Conservation (phyloP, 2,888 invertebrate genomes). For the Acleris laterana region DNA sequence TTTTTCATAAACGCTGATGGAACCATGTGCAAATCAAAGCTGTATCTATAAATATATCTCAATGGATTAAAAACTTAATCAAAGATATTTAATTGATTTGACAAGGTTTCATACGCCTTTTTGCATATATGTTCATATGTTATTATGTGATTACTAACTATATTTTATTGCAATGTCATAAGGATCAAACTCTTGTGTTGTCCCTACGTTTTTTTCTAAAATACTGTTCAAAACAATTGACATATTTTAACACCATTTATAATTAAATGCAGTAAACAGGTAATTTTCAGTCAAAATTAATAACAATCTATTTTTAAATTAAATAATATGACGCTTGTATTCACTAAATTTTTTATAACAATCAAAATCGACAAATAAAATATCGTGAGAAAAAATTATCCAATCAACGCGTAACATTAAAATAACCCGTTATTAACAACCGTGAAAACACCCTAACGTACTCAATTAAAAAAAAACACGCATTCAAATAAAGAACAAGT, state of each 20-base stretch:
- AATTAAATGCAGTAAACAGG: too few species aligned
- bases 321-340: too few species aligned
- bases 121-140: background rate
- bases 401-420: background rate
- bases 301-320: too few species aligned
- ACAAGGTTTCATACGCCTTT: slow-evolving; percentile 33
- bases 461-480: slow-evolving; percentile 16
- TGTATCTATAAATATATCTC: background rate
- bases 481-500: slow-evolving; percentile 31
- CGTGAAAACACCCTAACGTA: slow-evolving; percentile 10
- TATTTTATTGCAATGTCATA: slow-evolving; percentile 20
- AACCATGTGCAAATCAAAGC: slow-evolving; percentile 34
- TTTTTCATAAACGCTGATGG: slow-evolving; percentile 20
- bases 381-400: background rate
- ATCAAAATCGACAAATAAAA: too few species aligned
- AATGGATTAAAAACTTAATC: slow-evolving; percentile 9
- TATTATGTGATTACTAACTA: slow-evolving; percentile 5
- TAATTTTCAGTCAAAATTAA: too few species aligned
- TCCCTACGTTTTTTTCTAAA: too few species aligned
- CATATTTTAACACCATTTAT: too few species aligned
- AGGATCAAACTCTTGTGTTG: background rate
- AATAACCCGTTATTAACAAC: slow-evolving; percentile 14
- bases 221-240: too few species aligned
- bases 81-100: slow-evolving; percentile 27
- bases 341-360: too few species aligned